Evolutionary conservation across 2,888 invertebrate species (phyloP).

Genomic region (Drosophila mercatorum): DNA sequence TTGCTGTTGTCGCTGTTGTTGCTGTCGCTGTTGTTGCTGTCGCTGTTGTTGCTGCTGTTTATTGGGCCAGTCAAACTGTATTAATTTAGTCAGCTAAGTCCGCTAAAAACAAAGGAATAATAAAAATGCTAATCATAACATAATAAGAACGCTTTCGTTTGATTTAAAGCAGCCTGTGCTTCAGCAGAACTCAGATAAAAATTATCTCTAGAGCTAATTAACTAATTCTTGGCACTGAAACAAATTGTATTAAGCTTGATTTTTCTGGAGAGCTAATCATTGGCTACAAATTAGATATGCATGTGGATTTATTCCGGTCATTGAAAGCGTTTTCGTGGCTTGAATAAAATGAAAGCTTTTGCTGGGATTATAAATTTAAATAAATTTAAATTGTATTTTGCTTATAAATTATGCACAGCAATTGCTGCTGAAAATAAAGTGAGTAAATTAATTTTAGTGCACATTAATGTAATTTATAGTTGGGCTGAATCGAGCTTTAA

Average conservation of each 20-base stretch:
- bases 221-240: background rate
- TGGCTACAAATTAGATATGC: background rate
- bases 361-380: background rate
- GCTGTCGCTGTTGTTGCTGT: constrained; percentile 8
- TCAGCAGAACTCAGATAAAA: too few species aligned
- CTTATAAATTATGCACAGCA: background rate
- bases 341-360: background rate
- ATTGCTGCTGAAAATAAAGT: background rate
- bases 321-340: background rate
- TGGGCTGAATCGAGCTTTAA: constrained; percentile 19
- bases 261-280: background rate
- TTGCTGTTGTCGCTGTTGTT: constrained; percentile 23
- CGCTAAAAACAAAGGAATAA: constrained; percentile 42
- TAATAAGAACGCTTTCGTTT: constrained; percentile 2
- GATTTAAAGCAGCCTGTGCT: background rate
- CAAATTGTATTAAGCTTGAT: background rate
- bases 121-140: constrained; percentile 48
- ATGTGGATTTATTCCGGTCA: background rate
- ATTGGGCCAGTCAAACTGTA: constrained; percentile 52
- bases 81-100: constrained; percentile 65
- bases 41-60: background rate
- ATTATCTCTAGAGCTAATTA: background rate
- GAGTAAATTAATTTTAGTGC: constrained; percentile 20
- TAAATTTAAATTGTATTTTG: background rate
- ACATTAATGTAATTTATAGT: constrained; percentile 29